A percentile compares a stretch with the other conserved stretches of the same genome.
phyloP scores from a whole-genome alignment of 1,140 invertebrate genomes.

The Microplitis demolitor region DNA sequence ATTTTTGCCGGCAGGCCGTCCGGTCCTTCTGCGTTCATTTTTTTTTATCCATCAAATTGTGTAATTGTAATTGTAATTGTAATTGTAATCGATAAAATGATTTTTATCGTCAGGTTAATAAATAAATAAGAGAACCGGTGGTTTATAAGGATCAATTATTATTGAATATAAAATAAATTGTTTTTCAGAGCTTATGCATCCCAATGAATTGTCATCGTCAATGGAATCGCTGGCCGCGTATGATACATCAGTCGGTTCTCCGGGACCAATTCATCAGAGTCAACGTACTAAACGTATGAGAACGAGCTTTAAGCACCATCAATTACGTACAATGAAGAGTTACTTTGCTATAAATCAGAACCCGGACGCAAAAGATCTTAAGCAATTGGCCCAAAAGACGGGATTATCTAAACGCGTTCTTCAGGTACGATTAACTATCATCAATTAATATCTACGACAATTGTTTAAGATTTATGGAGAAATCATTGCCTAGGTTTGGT shows the following conservation, averaged over 20 bases:
- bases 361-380: constrained; percentile 94
- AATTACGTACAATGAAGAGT: constrained; percentile 95
- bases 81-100: background rate
- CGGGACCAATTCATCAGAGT: constrained; percentile 65
- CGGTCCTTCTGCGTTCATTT: too few relatives aligned
- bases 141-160: background rate
- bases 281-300: constrained; percentile 88
- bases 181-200: constrained; percentile 71
- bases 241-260: constrained; percentile 74
- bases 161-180: constrained; percentile 1
- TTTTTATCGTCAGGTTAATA: too few relatives aligned
- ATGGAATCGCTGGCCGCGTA: constrained; percentile 77
- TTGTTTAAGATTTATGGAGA: background rate
- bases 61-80: background rate
- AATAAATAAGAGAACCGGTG: background rate
- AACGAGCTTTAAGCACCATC: constrained; percentile 97
- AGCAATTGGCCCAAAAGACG: constrained; percentile 95
- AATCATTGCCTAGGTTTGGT: constrained; percentile 82
- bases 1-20: too few relatives aligned
- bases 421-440: constrained; percentile 71
- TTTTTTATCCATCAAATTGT: background rate
- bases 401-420: constrained; percentile 93
- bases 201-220: constrained; percentile 74
- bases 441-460: background rate
- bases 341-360: constrained; percentile 98